These are phyloP conservation scores for Anisognathus igniventris DNA, from an alignment of 2,797 vertebrate species.

Conservation along the genomic window DNA sequence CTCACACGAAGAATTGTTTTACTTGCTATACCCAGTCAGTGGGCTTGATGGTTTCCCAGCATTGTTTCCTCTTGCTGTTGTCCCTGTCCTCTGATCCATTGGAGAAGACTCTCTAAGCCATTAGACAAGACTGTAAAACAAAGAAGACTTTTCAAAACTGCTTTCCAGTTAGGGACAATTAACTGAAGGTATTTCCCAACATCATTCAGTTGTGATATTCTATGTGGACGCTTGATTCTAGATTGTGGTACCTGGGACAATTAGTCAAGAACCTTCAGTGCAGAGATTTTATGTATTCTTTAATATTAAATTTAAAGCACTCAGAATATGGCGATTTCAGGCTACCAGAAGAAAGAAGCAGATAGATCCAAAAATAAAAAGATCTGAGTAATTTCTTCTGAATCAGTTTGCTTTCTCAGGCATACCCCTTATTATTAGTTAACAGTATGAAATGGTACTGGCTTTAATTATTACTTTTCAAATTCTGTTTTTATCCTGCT, in stretches of 20 bases:
- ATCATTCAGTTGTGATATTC: background rate
- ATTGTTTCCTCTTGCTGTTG: background rate
- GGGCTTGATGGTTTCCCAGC: background rate
- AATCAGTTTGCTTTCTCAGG: conserved; percentile 6
- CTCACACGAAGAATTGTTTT: background rate
- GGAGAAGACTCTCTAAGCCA: background rate
- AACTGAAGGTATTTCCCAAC: background rate
- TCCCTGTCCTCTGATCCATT: background rate
- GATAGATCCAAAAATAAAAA: conserved; percentile 28
- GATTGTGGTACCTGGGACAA: background rate
- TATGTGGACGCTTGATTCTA: background rate
- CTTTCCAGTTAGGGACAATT: background rate
- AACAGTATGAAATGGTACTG: background rate
- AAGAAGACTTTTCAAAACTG: background rate
- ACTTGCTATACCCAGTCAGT: background rate
- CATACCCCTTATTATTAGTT: background rate
- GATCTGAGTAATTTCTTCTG: conserved; percentile 9
- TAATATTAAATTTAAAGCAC: background rate
- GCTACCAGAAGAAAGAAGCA: background rate
- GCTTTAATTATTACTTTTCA: background rate
- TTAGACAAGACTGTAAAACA: background rate
- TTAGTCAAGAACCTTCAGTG: background rate
- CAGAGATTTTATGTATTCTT: background rate
- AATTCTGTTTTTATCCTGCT: background rate
- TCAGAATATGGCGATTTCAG: background rate